Evolutionary conservation across 1,140 invertebrate species (phyloP), one percentile per base, ranked within the genome.

Genomic region (Agrypnia vestita): DNA sequence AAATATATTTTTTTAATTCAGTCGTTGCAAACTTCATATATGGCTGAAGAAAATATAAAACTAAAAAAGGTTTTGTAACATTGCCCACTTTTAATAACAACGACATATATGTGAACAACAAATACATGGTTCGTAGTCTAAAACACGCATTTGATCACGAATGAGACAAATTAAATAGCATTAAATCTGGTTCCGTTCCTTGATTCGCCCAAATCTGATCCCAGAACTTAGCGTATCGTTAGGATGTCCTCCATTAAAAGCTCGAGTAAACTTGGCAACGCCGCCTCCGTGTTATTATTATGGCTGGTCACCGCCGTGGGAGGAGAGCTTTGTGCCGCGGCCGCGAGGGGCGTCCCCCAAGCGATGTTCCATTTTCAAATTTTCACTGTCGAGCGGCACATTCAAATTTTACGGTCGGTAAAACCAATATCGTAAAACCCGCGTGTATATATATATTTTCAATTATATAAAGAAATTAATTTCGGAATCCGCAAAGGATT

Each of bases 181-280:
- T 10, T 13, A 59, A 59, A 21, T 59, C 17, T 59, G 55, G 55
- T 59, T 59, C n/a, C 13, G 21, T 21, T 59, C 15, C 55, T n/a
- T 7, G 55, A 59, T 59, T 7, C 55, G n/a, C 0, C 10, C 6
- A 55, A 59, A 10, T 21, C 15, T 10, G 25, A 35, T 35, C 25
- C 55, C n/a, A n/a, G 51, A 55, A 55, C 11, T 35, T 35, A 35
- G 25, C 25, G 51, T 7, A 17, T 8, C 15, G 53, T 59, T 17
- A 59, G 4, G 15, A 15, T 7, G 55, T 59, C 17, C 17, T 59
- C 55, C 55, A 21, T 59, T 59, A 19, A 64, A 64, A 64, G 61
- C 61, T 64, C 61, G 11, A 43, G 61, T 64, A 64, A 64, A 43
- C 13, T 43, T 64, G 61, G 61, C 61, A 64, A 64, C 61, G 35